phyloP scores from a whole-genome alignment of 2,113 vertebrate genomes.

The Trinectes maculatus region DNA sequence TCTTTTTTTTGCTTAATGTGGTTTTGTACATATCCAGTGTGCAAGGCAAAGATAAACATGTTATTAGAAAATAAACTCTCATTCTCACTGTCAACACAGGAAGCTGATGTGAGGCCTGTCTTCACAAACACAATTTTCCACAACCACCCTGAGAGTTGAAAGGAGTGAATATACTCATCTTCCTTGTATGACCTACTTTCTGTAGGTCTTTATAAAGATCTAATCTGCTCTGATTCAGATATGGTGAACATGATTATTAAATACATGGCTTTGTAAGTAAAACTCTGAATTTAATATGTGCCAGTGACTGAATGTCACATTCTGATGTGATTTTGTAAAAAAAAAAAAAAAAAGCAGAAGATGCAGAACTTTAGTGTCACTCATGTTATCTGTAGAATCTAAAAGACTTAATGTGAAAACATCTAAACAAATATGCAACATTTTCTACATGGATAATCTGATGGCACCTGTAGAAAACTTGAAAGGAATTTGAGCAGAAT shows the following conservation, averaged over 20 bases:
- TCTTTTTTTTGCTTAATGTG: constrained; percentile 51
- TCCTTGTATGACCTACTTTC: constrained; percentile 1
- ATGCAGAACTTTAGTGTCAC: constrained; percentile 13
- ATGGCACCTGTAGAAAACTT: background rate
- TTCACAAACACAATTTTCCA: constrained; percentile 26
- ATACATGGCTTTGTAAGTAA: background rate
- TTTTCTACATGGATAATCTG: background rate
- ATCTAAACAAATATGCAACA: constrained; percentile 2
- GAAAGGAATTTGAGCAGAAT: background rate
- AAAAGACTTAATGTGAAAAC: constrained; percentile 20
- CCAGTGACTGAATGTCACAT: background rate
- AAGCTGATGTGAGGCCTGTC: constrained; percentile 41
- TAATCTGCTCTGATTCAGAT: constrained; percentile 9
- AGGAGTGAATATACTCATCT: constrained; percentile 26
- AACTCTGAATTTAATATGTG: background rate
- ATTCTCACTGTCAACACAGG: constrained; percentile 40
- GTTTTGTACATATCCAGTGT: constrained; percentile 82
- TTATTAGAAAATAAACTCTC: constrained; percentile 78
- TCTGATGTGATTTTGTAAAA: constrained; percentile 16
- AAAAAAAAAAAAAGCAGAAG: constrained; percentile 23
- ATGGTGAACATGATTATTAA: background rate
- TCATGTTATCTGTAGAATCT: background rate
- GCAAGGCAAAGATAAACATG: constrained; percentile 82
- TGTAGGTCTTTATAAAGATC: background rate
- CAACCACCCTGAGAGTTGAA: constrained; percentile 57